These are phyloP conservation scores for Ellobius talpinus DNA, from an alignment of 2,113 vertebrate species.

Conservation along the genomic window DNA sequence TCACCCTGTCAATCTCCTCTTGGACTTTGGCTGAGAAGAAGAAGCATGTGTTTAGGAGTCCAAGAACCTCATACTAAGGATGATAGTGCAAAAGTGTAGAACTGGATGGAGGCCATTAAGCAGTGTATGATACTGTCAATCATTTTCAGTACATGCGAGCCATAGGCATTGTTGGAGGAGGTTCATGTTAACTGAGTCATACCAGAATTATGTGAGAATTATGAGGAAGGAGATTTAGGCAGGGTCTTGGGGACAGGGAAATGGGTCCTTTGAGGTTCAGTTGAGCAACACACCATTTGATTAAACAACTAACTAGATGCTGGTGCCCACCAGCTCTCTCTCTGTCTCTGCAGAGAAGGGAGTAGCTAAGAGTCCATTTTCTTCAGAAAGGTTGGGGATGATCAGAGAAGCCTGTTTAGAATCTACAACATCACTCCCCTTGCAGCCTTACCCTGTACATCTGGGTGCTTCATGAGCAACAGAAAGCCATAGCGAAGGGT, in stretches of 20 bases:
- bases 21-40: constrained; percentile 72
- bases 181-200: too few relatives aligned
- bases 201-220: too few relatives aligned
- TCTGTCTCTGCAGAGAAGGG: background rate
- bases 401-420: background rate
- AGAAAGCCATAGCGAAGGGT: constrained; percentile 89
- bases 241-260: fast-evolving
- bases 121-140: fast-evolving
- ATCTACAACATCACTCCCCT: background rate
- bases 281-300: background rate
- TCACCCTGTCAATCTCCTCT: constrained; percentile 77
- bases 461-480: constrained; percentile 88
- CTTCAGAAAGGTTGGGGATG: background rate
- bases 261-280: background rate
- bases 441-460: constrained; percentile 86
- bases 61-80: background rate
- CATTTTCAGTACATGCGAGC: background rate
- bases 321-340: background rate
- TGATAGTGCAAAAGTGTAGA: background rate
- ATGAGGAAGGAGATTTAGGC: background rate
- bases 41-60: background rate
- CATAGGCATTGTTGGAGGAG: fast-evolving
- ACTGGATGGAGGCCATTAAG: background rate
- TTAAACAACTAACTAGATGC: background rate
- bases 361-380: background rate